phyloP scores from a whole-genome alignment of 1,140 invertebrate genomes.

The Uloborus diversus region DNA sequence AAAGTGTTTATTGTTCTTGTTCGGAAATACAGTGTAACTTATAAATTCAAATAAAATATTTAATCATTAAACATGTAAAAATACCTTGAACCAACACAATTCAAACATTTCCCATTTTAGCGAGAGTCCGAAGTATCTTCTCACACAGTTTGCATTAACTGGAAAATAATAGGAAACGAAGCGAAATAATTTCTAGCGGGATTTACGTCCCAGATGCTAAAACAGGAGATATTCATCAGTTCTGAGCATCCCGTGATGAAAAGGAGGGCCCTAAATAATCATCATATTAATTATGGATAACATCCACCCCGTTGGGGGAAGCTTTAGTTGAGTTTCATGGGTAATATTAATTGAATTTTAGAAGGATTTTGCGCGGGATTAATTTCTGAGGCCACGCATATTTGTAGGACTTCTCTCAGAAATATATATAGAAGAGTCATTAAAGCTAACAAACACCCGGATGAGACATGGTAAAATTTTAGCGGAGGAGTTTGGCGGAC shows the following conservation, averaged over 20 bases:
- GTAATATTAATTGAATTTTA: constrained; percentile 38
- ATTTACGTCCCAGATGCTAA: no score
- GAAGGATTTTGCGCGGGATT: constrained; percentile 25
- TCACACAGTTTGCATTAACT: no score
- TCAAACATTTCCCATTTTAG: no score
- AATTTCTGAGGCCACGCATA: not conserved
- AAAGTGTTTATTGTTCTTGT: no score
- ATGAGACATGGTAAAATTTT: not conserved
- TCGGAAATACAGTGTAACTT: no score
- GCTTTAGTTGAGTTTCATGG: not conserved
- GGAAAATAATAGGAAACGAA: no score
- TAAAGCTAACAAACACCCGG: not conserved
- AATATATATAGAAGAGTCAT: not conserved
- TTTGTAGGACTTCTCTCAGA: not conserved
- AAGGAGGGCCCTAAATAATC: not conserved
- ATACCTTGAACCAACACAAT: no score
- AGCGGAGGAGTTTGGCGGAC: not conserved
- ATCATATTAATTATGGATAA: constrained; percentile 38
- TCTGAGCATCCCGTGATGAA: not conserved
- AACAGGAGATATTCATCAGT: no score
- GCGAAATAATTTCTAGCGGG: no score
- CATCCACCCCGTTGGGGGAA: not conserved
- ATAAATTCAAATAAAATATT: no score
- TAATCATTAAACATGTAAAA: no score
- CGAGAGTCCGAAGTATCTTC: no score